Percentiles rank a stretch among this genome's conserved stretches.
Evolutionary conservation across 2,113 vertebrate genomes (phyloP).

Genomic region (Istiophorus platypterus): DNA sequence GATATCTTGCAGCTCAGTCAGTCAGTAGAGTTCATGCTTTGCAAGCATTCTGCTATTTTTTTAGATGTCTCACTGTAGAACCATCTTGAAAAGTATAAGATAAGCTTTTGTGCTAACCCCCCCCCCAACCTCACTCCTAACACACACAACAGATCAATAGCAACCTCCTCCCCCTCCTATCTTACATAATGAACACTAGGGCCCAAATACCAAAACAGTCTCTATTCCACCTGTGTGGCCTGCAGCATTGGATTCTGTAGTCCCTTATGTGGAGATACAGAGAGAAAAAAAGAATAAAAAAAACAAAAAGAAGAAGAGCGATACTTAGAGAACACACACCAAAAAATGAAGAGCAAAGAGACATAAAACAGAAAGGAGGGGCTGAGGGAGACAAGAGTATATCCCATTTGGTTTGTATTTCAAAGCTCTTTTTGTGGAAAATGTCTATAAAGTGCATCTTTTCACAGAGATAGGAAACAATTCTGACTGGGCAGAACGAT

Average conservation of each 20-base stretch:
- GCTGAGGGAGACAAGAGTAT: conserved; percentile 22
- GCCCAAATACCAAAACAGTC: conserved; percentile 52
- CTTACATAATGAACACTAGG: conserved; percentile 60
- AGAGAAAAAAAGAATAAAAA: conserved; percentile 29
- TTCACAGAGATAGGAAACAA: conserved; percentile 25
- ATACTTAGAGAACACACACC: conserved; percentile 38
- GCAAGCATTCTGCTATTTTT: conserved; percentile 23
- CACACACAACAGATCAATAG: conserved; percentile 60
- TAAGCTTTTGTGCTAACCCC: conserved; percentile 31
- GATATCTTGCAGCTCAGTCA: conserved; percentile 34
- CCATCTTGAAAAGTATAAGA: conserved; percentile 43
- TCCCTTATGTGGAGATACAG: conserved; percentile 36
- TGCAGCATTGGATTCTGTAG: conserved; percentile 51
- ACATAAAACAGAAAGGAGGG: conserved; percentile 19
- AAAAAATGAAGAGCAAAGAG: conserved; percentile 39
- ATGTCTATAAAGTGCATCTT: conserved; percentile 49
- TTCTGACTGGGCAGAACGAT: conserved; percentile 26
- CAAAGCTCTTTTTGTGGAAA: conserved; percentile 59
- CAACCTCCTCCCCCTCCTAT: conserved; percentile 17
- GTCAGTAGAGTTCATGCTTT: conserved; percentile 48
- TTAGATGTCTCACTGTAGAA: conserved; percentile 11
- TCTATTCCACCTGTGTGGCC: conserved; percentile 66
- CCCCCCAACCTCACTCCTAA: neutral
- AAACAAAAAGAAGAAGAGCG: conserved; percentile 32
- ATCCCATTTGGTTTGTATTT: conserved; percentile 60